Evolutionary conservation across 1,140 invertebrate genomes (phyloP).

Genomic region (Zaprionus lachaisei): DNA sequence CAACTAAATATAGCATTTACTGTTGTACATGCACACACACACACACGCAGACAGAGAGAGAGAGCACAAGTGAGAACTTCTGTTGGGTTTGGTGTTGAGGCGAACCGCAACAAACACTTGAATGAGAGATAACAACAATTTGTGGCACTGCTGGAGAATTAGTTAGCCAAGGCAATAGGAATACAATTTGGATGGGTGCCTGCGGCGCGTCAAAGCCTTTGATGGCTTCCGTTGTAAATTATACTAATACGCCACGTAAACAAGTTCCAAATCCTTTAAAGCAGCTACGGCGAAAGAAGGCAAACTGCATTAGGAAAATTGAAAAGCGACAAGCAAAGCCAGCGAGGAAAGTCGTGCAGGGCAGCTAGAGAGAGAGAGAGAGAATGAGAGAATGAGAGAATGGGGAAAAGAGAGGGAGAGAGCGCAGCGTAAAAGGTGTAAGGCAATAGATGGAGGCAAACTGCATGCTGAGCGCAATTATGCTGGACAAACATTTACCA

Average conservation of each 20-base stretch:
- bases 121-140: conserved; percentile 37
- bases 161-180: conserved; percentile 64
- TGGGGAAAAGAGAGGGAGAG: conserved; percentile 30
- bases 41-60: not conserved
- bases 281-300: conserved; percentile 39
- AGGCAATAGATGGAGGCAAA: conserved; percentile 47
- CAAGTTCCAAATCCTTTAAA: conserved; percentile 79
- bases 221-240: conserved; percentile 78
- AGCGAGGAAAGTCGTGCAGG: not conserved
- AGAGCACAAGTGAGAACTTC: not conserved
- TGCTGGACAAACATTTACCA: conserved; percentile 82
- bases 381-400: conserved; percentile 21
- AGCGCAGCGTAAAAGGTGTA: conserved; percentile 23
- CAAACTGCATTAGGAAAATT: conserved; percentile 47
- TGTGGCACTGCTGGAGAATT: conserved; percentile 53
- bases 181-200: conserved; percentile 67
- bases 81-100: conserved; percentile 34
- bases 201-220: conserved; percentile 72
- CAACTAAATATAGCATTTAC: conserved; percentile 1
- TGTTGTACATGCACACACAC: conserved; percentile 4
- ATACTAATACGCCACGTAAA: conserved; percentile 80
- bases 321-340: conserved; percentile 34
- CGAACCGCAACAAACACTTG: conserved; percentile 37
- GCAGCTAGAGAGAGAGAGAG: not conserved
- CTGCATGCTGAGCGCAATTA: conserved; percentile 81